These are phyloP conservation scores for Pantherophis guttatus DNA, from an alignment of 2,113 vertebrate species.

Conservation along the genomic window DNA sequence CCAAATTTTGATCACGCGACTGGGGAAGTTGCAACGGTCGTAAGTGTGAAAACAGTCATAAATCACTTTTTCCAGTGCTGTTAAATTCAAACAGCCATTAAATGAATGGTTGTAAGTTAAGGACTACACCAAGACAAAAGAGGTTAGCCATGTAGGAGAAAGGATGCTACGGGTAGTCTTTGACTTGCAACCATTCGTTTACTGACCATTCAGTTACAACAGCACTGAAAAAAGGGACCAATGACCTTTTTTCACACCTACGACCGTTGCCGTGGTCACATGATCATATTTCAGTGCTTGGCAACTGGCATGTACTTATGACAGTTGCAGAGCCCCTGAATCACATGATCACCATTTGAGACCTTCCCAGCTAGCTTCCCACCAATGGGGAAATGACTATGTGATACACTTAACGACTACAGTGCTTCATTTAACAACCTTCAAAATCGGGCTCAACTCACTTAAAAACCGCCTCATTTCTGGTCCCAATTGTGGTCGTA, in stretches of 20 bases:
- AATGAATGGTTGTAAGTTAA: neutral
- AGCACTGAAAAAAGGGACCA: too few species aligned
- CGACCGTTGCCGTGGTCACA: neutral
- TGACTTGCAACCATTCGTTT: neutral
- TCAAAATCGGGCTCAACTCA: neutral
- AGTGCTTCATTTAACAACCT: neutral
- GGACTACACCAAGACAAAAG: neutral
- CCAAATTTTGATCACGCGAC: neutral
- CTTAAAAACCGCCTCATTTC: neutral
- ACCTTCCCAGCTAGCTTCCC: neutral
- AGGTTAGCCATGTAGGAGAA: neutral
- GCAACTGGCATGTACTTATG: too few species aligned
- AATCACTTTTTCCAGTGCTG: neutral
- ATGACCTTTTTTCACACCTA: too few species aligned
- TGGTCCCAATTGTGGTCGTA: neutral
- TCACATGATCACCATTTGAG: neutral
- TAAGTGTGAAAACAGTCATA: neutral
- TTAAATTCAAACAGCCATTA: neutral
- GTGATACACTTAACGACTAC: neutral
- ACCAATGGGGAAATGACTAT: neutral
- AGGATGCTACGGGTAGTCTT: neutral
- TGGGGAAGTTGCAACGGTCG: neutral
- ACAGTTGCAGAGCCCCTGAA: neutral
- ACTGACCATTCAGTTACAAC: neutral
- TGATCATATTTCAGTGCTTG: neutral